phyloP scores from a whole-genome alignment of 2,797 vertebrate species.

The Tragopan temminckii region DNA sequence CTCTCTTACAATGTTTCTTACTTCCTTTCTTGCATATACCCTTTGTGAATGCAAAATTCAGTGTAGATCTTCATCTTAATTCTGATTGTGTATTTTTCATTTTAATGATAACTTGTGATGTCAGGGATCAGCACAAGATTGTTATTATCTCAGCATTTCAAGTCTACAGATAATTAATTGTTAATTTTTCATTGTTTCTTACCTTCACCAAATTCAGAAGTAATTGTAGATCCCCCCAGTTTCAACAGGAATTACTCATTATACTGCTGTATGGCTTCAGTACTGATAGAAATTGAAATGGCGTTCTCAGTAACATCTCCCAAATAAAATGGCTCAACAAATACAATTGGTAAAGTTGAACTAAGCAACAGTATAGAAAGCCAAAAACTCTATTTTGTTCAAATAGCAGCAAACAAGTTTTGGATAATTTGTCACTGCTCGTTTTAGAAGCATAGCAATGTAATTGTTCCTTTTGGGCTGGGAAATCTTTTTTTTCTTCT shows the following conservation, averaged over 20 bases:
- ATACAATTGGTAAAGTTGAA: background rate
- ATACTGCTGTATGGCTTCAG: background rate
- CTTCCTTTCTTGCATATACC: background rate
- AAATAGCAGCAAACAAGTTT: background rate
- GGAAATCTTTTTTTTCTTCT: background rate
- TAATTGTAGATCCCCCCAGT: background rate
- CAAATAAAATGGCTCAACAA: background rate
- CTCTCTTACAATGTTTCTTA: background rate
- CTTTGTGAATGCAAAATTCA: background rate
- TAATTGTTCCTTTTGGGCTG: background rate
- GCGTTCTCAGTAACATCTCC: background rate
- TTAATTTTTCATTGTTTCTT: background rate
- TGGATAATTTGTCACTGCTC: background rate
- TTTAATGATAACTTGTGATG: background rate
- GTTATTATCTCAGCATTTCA: background rate
- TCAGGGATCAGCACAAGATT: background rate
- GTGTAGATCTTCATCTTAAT: background rate
- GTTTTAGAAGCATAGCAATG: background rate
- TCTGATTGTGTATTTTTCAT: background rate
- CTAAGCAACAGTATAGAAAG: background rate
- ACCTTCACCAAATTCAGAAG: background rate
- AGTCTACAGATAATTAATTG: background rate
- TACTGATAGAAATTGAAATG: background rate
- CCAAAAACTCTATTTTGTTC: background rate
- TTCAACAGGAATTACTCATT: background rate